Base-by-base conservation (phyloP, 2,113 vertebrate genomes). In the Trinectes maculatus region DNA sequence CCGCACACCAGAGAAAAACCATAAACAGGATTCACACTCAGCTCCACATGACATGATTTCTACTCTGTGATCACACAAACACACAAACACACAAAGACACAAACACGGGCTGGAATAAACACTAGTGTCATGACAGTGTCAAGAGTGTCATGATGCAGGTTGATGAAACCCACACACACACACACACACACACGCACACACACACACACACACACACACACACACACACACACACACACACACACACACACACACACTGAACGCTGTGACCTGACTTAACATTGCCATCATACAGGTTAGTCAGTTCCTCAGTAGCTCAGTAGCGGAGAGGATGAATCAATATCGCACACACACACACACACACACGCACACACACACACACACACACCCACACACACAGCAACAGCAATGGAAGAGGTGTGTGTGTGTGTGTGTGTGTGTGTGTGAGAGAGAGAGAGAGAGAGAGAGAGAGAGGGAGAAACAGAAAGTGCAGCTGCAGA, bases 101-200 rank as follows among this genome's bases (percentile, higher is more conserved):
- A 22, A 44, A 57, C 47, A 36, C 21, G 4, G 65, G 49, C 67
- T 73, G 76, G n/a, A n/a, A n/a, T n/a, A n/a, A n/a, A 83, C 71
- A 53, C 8, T 56, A 73, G 58, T 67, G 52, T 49, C 26, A 49
- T 75, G 82, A 68, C 77, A 82, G n/a, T n/a, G n/a, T 85, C 85
- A 87, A 86, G n/a, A 83, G 79, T 89, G 83, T 81, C 82, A 85
- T 51, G 65, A 82, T 79, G 74, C 70, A 59, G 73, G 53, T 67
- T 75, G 80, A 87, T 77, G 62, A 80, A 71, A 80, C 53, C 57
- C 73, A 72, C 48, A 72, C 18, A 68, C 65, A 61, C 42, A 47
- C 60, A 77, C 67, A 33, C 74, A 73, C 48, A 29, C 71, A 71
- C 22, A 71, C 65, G 39, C 55, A 71, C 64, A 72, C 44, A 58